Base-by-base conservation (phyloP, 2,797 vertebrate species). In the Sternotherus odoratus region DNA sequence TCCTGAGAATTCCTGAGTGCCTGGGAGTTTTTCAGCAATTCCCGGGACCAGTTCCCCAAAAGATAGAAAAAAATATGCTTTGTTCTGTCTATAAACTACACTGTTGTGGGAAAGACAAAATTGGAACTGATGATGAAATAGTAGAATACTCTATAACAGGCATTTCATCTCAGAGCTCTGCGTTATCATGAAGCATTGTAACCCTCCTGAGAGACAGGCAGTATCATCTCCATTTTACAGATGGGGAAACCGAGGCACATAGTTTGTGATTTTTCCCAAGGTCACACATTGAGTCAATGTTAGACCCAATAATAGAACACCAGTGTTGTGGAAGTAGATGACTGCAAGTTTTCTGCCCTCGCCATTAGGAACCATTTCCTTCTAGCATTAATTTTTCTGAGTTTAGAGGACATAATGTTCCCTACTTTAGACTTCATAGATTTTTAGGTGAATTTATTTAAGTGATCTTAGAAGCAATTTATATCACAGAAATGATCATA, bases 151-250 rank as follows among this genome's bases (percentile, higher is more conserved):
- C 0, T 11, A 2, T 24, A 39, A 39, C 43, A 50, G 0, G 1
- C 17, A 5, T 89, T 89, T 69, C 5, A 3, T 56, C 66, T 26
- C 23, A 24, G 33, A 56, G 54, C 33, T 17, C 77, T 39, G 26
- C 75, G 81, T 66, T 86, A 30, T 48, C 81, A 83, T 53, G 0
- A 0, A 85, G 36, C 43, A 26, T 5, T 0, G 0, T n/a, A 33
- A 46, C 49, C 24, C 16, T 49, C 53, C 49, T 26, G 53, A 60
- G 43, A 49, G 53, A 53, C 16, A 51, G 57, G 54, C 87, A n/a
- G 56, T 77, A 79, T 16, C 16, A 12, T 9, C 33, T 6, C 43
- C 2, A 57, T 26, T 85, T 88, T 43, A 8, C 12, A 49, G 82
- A 69, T 66, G 23, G 30, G 46, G 86, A 93, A 93, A 49, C 30